Evolutionary conservation across 2,113 vertebrate species (phyloP), one percentile per base, ranked within the genome.

Genomic region (Engystomops pustulosus): DNA sequence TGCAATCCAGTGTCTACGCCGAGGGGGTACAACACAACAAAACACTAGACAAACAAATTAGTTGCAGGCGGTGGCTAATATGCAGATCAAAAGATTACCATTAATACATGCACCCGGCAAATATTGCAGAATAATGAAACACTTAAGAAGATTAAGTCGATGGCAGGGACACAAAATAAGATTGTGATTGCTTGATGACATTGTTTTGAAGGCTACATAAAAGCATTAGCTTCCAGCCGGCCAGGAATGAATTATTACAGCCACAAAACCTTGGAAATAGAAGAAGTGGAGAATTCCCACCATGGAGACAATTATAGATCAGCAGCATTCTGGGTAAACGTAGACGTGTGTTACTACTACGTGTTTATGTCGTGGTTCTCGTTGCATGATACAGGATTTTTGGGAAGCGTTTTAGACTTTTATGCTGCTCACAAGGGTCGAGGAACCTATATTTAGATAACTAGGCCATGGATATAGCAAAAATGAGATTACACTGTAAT

Each of bases 41-140:
- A 93, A 90, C 90, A 89, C 89, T 90, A 90, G 93, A 92, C 94
- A 95, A 78, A 94, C 91, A 95, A 96, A 94, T 95, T 94, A 93
- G 91, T 90, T 89, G 86, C 90, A 92, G 93, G 93, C 92, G 91
- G 92, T 90, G 91, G 90, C 90, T 92, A 94, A 92, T 90, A 91
- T 90, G 90, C 86, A 91, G 92, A 91, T 92, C 88, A 86, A 90
- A 88, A 90, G 92, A 96, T 96, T 95, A 96, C 90, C 92, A 90
- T 93, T 91, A 93, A 93, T 90, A 91, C 89, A 91, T 87, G 91
- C 85, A 89, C 90, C 86, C 89, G 91, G 91, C 91, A 94, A 94
- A 89, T 88, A 91, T 90, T 90, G 90, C 88, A 88, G 89, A 90
- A 90, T 91, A 92, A 91, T 91, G 91, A 90, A 94, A 90, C 88